Base-by-base conservation (phyloP, 1,140 invertebrate genomes). In the Drosophila parabipectinata region DNA sequence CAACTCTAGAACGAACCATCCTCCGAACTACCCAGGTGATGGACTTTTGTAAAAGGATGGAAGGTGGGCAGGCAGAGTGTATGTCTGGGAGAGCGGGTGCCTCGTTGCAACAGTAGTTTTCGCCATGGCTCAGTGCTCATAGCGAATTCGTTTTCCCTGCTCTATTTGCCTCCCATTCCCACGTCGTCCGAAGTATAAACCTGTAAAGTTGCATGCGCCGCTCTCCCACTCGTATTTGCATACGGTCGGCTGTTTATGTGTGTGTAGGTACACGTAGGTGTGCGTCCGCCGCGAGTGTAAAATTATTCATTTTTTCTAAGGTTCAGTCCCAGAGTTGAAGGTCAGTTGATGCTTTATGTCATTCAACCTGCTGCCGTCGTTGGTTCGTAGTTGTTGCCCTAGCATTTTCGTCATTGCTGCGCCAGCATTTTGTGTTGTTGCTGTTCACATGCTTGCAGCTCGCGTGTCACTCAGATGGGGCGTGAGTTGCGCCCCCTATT, bases 301-400 rank as follows among this genome's bases (percentile, higher is more conserved):
- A 87, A 90, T 90, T 90, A 82, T 90, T 90, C 85, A 79, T 79
- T 79, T 89, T 90, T 80, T 89, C 89, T 90, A 89, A 91, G 89
- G 89, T 91, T 91, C 89, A 91, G 84, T 91, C 83, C 59, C 75
- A 85, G 89, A 91, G 89, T 91, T 91, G 89, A 91, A 91, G 89
- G 89, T 91, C 89, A 91, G 88, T 91, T 85, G 80, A 89, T 89
- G 89, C 88, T 90, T 91, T 90, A 91, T 91, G 89, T 91, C 89
- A 91, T 91, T 91, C 88, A 91, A 91, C 89, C 90, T 90, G 88
- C 71, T 55, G 79, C 85, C 56, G 62, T 47, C 48, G 68, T 47
- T 64, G 58, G 64, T 59, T 66, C 55, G 60, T 82, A 37, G 62
- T 68, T 51, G 73, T 54, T 63, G 67, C 61, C 59, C 80, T 81